phyloP scores from a whole-genome alignment of 1,140 invertebrate genomes.

The Ylistrum balloti region DNA sequence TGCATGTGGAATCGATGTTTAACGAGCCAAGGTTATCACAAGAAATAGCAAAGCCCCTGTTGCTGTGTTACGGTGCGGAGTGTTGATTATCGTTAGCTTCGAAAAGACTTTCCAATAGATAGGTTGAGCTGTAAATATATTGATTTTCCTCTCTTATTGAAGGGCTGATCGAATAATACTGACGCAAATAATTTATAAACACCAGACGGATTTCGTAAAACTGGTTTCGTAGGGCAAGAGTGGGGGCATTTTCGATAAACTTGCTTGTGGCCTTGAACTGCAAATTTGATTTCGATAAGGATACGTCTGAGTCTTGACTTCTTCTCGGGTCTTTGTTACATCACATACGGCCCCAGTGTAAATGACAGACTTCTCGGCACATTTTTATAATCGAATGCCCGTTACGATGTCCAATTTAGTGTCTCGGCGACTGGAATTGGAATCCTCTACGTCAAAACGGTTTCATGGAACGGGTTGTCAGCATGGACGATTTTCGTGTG shows the following conservation, averaged over 20 bases:
- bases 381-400: not conserved
- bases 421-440: not conserved
- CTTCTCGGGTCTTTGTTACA: not conserved
- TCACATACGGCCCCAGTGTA: not conserved
- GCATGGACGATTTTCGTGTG: not conserved
- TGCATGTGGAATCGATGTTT: not conserved
- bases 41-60: not conserved
- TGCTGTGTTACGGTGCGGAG: not conserved
- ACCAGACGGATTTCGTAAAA: not conserved
- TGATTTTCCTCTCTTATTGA: not conserved
- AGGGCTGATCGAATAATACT: not conserved
- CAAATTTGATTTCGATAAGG: conserved; percentile 13
- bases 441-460: not conserved
- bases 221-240: not conserved
- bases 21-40: not conserved
- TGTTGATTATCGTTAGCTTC: not conserved
- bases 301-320: not conserved
- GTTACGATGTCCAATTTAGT: not conserved
- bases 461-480: not conserved
- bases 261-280: not conserved
- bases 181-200: not conserved
- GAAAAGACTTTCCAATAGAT: not conserved
- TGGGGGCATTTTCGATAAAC: not conserved
- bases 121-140: not conserved
- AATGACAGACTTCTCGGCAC: not conserved